A percentile compares a stretch with the other conserved stretches of the same genome.
Evolutionary conservation across 2,113 vertebrate genomes (phyloP).

Genomic region (Nerophis ophidion): DNA sequence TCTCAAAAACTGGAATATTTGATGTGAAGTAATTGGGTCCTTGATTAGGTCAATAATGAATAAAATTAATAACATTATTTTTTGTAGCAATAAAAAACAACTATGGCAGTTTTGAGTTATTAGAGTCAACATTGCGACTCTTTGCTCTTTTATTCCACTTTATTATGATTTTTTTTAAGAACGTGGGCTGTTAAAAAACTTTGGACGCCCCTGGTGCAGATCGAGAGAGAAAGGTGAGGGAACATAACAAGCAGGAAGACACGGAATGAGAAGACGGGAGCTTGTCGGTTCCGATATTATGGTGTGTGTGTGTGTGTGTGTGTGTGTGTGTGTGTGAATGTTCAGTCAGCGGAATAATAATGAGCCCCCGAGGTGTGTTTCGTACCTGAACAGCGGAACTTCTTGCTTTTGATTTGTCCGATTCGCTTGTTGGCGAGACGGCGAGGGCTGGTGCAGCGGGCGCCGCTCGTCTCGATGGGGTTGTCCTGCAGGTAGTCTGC

Average conservation of each 20-base stretch:
- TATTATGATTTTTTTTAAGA: too few species aligned
- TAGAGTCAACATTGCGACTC: too few species aligned
- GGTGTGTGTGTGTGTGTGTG: neutral
- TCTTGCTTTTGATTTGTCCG: constrained; percentile 99
- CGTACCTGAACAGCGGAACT: constrained; percentile 99
- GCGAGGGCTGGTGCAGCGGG: constrained; percentile 95
- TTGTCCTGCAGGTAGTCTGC: constrained; percentile 98
- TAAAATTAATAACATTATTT: too few species aligned
- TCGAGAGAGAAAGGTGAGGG: constrained; percentile 29
- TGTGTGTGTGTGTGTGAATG: constrained; percentile 16
- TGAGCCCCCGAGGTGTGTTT: constrained; percentile 5
- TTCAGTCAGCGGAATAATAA: constrained; percentile 20
- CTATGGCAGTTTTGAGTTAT: too few species aligned
- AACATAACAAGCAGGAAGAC: constrained; percentile 65
- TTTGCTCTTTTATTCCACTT: too few species aligned
- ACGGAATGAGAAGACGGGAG: constrained; percentile 80
- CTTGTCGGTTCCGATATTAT: constrained; percentile 15
- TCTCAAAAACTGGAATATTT: too few species aligned
- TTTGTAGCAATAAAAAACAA: too few species aligned
- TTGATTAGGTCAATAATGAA: too few species aligned
- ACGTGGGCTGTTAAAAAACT: too few species aligned
- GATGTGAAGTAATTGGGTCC: too few species aligned
- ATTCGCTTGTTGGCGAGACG: constrained; percentile 98
- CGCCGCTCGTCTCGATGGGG: constrained; percentile 97
- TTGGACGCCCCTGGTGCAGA: neutral